Percentiles rank a stretch among this genome's conserved stretches.
phyloP scores from a whole-genome alignment of 2,113 vertebrate species.

The Laterallus jamaicensis region DNA sequence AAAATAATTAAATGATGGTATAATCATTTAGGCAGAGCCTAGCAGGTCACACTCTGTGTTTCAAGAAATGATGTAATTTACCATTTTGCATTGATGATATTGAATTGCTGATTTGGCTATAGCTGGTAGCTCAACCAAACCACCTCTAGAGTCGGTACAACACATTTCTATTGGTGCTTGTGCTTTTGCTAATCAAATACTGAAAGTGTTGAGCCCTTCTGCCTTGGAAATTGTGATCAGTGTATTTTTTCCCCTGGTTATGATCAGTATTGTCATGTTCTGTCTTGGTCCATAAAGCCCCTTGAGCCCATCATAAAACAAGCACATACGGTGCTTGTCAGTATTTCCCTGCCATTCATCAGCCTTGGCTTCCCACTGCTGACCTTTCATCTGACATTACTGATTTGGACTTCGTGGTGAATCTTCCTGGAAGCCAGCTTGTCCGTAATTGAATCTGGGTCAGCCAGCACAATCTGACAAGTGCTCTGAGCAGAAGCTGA shows the following conservation, averaged over 20 bases:
- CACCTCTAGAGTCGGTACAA: not conserved
- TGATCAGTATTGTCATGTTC: not conserved
- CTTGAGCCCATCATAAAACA: not conserved
- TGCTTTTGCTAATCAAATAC: not conserved
- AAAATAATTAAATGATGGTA: not conserved
- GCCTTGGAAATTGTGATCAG: not conserved
- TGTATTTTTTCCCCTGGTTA: not conserved
- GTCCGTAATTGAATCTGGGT: not conserved
- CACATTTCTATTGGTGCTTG: not conserved
- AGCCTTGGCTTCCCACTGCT: not conserved
- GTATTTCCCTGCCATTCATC: not conserved
- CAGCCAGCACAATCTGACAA: not conserved
- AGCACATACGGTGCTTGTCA: not conserved
- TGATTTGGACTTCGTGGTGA: not conserved
- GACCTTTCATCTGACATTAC: not conserved
- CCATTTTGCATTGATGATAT: not conserved
- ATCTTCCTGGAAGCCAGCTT: constrained; percentile 17
- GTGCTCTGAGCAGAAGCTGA: not conserved
- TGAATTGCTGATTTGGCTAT: not conserved
- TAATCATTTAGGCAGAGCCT: not conserved
- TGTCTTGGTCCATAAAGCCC: not conserved
- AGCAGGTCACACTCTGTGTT: not conserved
- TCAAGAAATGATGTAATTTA: not conserved
- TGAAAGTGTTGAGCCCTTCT: not conserved
- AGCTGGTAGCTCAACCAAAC: not conserved